Conservation (phyloP, 2,113 vertebrate species). For the Polypterus bichir region DNA sequence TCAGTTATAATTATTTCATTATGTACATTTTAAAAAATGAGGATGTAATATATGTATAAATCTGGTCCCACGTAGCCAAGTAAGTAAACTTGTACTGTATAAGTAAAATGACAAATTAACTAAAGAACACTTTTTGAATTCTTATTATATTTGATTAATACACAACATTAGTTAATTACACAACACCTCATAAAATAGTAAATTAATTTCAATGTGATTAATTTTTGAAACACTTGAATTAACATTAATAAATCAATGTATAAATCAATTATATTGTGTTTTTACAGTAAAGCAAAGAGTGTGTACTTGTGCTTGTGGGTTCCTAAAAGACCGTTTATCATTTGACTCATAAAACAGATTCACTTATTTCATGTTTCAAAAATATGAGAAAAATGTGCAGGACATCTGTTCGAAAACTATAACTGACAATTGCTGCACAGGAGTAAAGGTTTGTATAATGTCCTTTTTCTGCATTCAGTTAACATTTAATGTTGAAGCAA, state of each 20-base stretch:
- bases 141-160: conserved; percentile 76
- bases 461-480: conserved; percentile 20
- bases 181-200: conserved; percentile 52
- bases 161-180: conserved; percentile 56
- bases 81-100: no score
- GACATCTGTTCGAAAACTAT: conserved; percentile 19
- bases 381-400: no score
- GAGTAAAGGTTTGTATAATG: conserved; percentile 14
- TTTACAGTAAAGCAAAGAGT: conserved; percentile 51
- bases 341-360: conserved; percentile 20
- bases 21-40: no score
- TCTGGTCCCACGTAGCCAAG: no score
- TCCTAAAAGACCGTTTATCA: conserved; percentile 44
- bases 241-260: conserved; percentile 63
- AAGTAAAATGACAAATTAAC: conserved; percentile 60
- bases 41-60: no score
- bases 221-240: conserved; percentile 62
- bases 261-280: conserved; percentile 63
- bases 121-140: conserved; percentile 62
- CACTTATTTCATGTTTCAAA: no score
- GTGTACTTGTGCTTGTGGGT: conserved; percentile 37
- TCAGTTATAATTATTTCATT: no score
- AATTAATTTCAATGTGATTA: conserved; percentile 58
- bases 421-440: conserved; percentile 30
- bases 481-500: conserved; percentile 21